These are phyloP conservation scores for Sminthurides aquaticus DNA, from an alignment of 2,888 invertebrate species.

Conservation along the genomic window DNA sequence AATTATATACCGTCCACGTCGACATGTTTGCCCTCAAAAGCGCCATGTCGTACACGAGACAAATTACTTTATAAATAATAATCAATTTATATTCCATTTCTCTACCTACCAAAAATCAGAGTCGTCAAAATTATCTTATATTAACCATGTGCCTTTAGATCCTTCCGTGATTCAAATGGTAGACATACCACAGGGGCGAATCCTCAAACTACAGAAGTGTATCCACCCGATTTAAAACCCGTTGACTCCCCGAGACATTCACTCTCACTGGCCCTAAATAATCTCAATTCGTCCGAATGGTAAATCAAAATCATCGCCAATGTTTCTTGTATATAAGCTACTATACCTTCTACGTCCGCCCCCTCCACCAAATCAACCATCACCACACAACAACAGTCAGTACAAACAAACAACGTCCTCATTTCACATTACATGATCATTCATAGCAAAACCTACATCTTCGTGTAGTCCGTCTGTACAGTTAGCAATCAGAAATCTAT, in stretches of 20 bases:
- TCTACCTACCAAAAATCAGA: no score
- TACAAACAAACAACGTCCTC: no score
- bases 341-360: conserved; percentile 62
- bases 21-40: no score
- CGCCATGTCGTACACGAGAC: no score
- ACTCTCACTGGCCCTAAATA: conserved; percentile 56
- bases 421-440: background rate
- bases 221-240: conserved; percentile 48
- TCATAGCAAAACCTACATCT: background rate
- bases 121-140: no score
- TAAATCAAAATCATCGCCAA: no score
- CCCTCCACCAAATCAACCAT: conserved; percentile 60
- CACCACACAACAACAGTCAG: no score
- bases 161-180: conserved; percentile 35
- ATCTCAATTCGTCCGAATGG: conserved; percentile 68
- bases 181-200: conserved; percentile 1
- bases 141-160: conserved; percentile 20
- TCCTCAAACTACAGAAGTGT: conserved; percentile 28
- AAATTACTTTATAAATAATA: no score
- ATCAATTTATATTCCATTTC: no score
- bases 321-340: no score
- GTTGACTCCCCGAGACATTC: conserved; percentile 61
- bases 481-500: no score
- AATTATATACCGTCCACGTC: conserved; percentile 8
- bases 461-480: no score